These are phyloP conservation scores for Orientallactaga bullata DNA, from an alignment of 2,113 vertebrate genomes.

Conservation along the genomic window DNA sequence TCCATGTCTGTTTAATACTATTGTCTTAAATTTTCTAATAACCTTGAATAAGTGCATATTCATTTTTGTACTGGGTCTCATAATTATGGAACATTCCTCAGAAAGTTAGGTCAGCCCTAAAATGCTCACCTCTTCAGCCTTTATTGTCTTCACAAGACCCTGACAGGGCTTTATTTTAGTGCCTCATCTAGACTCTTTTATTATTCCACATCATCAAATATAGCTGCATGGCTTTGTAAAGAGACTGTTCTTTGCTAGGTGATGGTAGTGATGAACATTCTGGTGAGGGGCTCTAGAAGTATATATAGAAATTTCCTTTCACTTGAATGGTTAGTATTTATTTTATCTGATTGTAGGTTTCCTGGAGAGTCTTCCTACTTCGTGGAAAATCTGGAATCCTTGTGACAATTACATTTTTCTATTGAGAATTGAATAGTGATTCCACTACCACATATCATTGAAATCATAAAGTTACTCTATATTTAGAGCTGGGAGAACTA, in stretches of 20 bases:
- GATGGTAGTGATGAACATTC: not conserved
- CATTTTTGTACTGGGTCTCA: not conserved
- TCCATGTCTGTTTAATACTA: not conserved
- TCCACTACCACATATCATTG: not conserved
- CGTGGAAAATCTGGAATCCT: conserved; percentile 18
- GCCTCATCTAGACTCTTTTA: not conserved
- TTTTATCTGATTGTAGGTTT: not conserved
- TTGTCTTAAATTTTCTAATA: not conserved
- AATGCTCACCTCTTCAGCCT: not conserved
- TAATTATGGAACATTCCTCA: not conserved
- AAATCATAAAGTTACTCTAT: not conserved
- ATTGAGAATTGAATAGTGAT: not conserved
- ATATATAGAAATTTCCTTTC: not conserved
- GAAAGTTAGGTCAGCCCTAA: not conserved
- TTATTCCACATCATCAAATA: not conserved
- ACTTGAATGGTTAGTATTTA: not conserved
- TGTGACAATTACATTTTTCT: not conserved
- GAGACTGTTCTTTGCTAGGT: not conserved
- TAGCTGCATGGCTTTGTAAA: not conserved
- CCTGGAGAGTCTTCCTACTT: conserved; percentile 26
- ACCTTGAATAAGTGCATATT: not conserved
- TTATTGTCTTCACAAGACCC: not conserved
- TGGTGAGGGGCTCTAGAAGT: not conserved
- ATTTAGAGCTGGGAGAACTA: not conserved
- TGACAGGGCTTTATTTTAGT: not conserved